A percentile compares a stretch with the other conserved stretches of the same genome.
phyloP scores from a whole-genome alignment of 2,797 vertebrate species.

The Rhynchotus rufescens region DNA sequence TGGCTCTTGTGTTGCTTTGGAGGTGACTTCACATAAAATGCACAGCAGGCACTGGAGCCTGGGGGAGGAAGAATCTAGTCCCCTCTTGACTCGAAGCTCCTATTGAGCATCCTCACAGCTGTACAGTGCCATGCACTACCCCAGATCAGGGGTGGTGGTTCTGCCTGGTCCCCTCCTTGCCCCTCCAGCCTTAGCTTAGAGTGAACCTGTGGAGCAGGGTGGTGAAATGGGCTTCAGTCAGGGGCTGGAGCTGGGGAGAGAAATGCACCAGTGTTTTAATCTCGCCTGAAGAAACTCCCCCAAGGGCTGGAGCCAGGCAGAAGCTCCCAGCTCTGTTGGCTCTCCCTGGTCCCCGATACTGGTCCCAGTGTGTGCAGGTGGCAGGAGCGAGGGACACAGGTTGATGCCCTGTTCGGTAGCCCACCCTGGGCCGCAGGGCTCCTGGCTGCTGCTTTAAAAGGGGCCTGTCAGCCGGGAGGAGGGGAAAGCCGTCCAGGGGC shows the following conservation, averaged over 20 bases:
- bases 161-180: fast-evolving
- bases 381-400: not conserved
- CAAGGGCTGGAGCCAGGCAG: too few relatives aligned
- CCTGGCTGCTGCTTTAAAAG: not conserved
- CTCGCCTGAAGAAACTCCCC: not conserved
- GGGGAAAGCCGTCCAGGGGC: not conserved
- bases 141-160: not conserved
- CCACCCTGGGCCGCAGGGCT: not conserved
- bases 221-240: not conserved
- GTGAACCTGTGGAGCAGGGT: too few relatives aligned
- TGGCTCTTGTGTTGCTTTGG: not conserved
- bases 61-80: not conserved
- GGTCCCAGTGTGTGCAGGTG: too few relatives aligned
- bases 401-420: too few relatives aligned
- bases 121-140: fast-evolving
- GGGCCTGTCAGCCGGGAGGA: not conserved
- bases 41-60: fast-evolving
- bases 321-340: too few relatives aligned
- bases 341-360: too few relatives aligned
- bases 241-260: not conserved
- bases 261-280: not conserved
- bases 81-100: fast-evolving
- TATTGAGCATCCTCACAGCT: fast-evolving
- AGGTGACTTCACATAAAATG: not conserved
- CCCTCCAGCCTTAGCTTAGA: too few relatives aligned